Percentiles rank a stretch among this genome's conserved stretches.
Conservation (phyloP, 2,113 vertebrate species). For the Otolemur garnettii region DNA sequence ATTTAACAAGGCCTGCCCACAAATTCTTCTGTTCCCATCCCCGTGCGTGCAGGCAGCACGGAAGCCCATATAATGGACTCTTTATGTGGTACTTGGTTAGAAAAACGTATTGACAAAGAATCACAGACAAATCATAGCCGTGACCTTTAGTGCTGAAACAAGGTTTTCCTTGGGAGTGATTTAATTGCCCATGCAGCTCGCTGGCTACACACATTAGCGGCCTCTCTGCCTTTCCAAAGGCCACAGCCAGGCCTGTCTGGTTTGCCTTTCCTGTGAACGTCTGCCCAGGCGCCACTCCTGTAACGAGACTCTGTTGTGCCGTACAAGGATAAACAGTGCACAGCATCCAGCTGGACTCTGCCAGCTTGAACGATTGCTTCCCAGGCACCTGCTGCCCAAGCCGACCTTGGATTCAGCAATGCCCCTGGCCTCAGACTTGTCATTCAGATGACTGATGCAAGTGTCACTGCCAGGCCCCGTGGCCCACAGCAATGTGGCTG, state of each 20-base stretch:
- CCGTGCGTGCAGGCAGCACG: not conserved
- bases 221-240: slow-evolving; percentile 75
- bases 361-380: slow-evolving; percentile 65
- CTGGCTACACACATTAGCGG: slow-evolving; percentile 63
- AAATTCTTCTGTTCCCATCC: slow-evolving; percentile 48
- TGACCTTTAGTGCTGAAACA: slow-evolving; percentile 75
- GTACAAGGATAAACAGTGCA: slow-evolving; percentile 76
- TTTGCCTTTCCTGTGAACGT: slow-evolving; percentile 67
- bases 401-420: slow-evolving; percentile 45
- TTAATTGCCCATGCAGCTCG: slow-evolving; percentile 71
- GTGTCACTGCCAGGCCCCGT: not conserved
- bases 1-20: slow-evolving; percentile 61
- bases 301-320: slow-evolving; percentile 57
- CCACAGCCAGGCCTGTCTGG: slow-evolving; percentile 52
- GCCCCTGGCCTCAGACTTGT: not conserved
- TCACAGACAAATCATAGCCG: slow-evolving; percentile 69
- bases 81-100: slow-evolving; percentile 72
- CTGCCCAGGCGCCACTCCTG: slow-evolving; percentile 27
- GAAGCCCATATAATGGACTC: slow-evolving; percentile 62
- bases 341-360: slow-evolving; percentile 68
- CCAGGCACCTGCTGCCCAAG: slow-evolving; percentile 70
- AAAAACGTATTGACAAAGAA: slow-evolving; percentile 77
- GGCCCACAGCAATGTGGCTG: not conserved
- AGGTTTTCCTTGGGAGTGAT: slow-evolving; percentile 74
- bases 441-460: not conserved